phyloP scores from a whole-genome alignment of 2,113 vertebrate genomes.

The Petrocephalus zakoni region DNA sequence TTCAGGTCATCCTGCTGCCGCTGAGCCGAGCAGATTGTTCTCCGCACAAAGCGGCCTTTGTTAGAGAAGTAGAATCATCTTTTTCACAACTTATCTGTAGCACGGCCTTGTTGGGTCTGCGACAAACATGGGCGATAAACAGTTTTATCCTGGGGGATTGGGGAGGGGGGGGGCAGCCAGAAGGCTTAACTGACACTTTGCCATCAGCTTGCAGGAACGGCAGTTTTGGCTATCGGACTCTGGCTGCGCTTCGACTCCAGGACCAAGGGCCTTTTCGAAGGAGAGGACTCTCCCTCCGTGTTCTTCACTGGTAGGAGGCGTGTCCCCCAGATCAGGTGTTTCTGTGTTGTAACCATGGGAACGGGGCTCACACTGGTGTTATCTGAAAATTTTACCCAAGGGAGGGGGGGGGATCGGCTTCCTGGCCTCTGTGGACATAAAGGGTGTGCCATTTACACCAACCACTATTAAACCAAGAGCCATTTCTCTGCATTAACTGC shows the following conservation, averaged over 20 bases:
- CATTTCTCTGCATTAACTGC: neutral
- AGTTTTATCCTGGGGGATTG: neutral
- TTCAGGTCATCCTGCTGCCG: neutral
- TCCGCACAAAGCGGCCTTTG: conserved; percentile 4
- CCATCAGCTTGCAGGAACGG: conserved; percentile 72
- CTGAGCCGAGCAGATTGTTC: conserved; percentile 6
- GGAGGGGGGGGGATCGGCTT: no score
- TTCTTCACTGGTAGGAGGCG: conserved; percentile 71
- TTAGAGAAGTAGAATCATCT: neutral
- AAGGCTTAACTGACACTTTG: neutral
- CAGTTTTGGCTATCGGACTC: conserved; percentile 73
- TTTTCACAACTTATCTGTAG: neutral
- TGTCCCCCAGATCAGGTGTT: no score
- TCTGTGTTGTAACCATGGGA: neutral
- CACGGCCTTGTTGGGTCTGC: neutral
- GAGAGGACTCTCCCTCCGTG: conserved; percentile 51
- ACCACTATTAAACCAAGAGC: neutral
- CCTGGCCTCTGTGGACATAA: neutral
- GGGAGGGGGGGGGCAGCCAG: neutral
- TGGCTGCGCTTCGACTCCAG: conserved; percentile 78
- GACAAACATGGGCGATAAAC: neutral
- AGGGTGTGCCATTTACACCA: neutral
- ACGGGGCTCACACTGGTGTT: neutral
- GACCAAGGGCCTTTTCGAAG: conserved; percentile 71
- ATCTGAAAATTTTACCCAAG: neutral